Percentiles rank a stretch among this genome's conserved stretches.
Conservation (phyloP, 2,888 invertebrate species). For the Epicampocera succincta region DNA sequence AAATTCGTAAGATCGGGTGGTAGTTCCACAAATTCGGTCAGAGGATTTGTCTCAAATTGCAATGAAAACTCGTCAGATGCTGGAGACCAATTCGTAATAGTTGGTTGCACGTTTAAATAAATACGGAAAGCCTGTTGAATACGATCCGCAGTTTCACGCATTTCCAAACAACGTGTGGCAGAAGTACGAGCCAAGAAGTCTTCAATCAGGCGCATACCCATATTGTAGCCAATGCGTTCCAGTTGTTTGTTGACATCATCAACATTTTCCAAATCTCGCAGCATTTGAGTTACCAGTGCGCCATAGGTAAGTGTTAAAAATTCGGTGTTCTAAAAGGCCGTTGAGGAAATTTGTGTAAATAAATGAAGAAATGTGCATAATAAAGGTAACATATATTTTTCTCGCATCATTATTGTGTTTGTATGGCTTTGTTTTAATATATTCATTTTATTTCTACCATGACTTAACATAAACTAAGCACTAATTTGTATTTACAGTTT, state of each 20-base stretch:
- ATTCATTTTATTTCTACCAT: slow-evolving; percentile 34
- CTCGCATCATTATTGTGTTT: slow-evolving; percentile 37
- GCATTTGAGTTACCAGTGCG: slow-evolving; percentile 96
- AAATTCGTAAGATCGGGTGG: slow-evolving; percentile 91
- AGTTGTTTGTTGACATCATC: slow-evolving; percentile 99
- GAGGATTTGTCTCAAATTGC: slow-evolving; percentile 95
- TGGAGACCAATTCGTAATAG: slow-evolving; percentile 96
- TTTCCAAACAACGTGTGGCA: slow-evolving; percentile 94
- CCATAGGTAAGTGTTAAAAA: slow-evolving; percentile 98
- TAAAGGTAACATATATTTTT: slow-evolving; percentile 47
- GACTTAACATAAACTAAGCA: slow-evolving; percentile 63
- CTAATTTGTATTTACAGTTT: slow-evolving; percentile 63
- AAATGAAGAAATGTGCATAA: slow-evolving; percentile 33
- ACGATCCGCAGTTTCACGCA: slow-evolving; percentile 98
- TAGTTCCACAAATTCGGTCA: slow-evolving; percentile 98
- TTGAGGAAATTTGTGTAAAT: slow-evolving; percentile 24
- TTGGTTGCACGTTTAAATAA: slow-evolving; percentile 95
- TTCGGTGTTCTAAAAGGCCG: slow-evolving; percentile 91
- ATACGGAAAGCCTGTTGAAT: slow-evolving; percentile 90
- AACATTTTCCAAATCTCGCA: slow-evolving; percentile 97
- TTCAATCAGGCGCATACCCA: slow-evolving; percentile 98
- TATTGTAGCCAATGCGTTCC: slow-evolving; percentile 98
- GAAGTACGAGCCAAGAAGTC: slow-evolving; percentile 97
- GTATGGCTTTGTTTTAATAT: slow-evolving; percentile 11
- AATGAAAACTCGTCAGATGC: slow-evolving; percentile 98